Percentiles rank a stretch among this genome's conserved stretches.
These are phyloP conservation scores for Argyra leucocephala DNA, from an alignment of 2,888 invertebrate genomes.

Conservation along the genomic window DNA sequence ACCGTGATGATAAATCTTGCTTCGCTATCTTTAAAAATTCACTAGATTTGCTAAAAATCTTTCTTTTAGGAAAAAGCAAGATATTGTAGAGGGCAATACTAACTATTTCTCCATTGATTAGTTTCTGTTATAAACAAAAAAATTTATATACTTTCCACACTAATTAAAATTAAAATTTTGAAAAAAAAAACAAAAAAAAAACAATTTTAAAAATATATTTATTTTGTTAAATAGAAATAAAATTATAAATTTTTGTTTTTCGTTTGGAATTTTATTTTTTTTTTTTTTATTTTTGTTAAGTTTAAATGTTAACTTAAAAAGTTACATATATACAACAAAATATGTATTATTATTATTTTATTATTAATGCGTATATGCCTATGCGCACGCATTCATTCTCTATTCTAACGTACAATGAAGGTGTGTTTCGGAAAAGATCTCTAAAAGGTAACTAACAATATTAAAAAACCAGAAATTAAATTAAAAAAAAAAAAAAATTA, in stretches of 20 bases:
- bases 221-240: too few relatives aligned
- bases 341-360: constrained; percentile 32
- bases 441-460: constrained; percentile 77
- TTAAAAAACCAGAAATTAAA: constrained; percentile 26
- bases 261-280: constrained; percentile 8
- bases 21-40: too few relatives aligned
- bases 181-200: too few relatives aligned
- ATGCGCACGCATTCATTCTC: constrained; percentile 50
- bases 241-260: neutral
- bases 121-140: too few relatives aligned
- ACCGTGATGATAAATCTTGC: too few relatives aligned
- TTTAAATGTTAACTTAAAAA: constrained; percentile 15
- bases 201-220: too few relatives aligned
- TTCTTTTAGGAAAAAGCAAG: too few relatives aligned
- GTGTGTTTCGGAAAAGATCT: constrained; percentile 94
- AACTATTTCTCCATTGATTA: too few relatives aligned
- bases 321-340: constrained; percentile 28
- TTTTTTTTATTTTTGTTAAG: constrained; percentile 18
- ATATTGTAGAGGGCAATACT: too few relatives aligned
- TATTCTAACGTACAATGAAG: constrained; percentile 48
- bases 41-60: too few relatives aligned
- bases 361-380: constrained; percentile 45
- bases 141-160: too few relatives aligned
- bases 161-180: too few relatives aligned
- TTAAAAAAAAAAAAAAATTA: constrained; percentile 27